A percentile compares a stretch with the other conserved stretches of the same genome.
Conservation (phyloP, 64 coral and sea anemone species). For the Orbicella faveolata region DNA sequence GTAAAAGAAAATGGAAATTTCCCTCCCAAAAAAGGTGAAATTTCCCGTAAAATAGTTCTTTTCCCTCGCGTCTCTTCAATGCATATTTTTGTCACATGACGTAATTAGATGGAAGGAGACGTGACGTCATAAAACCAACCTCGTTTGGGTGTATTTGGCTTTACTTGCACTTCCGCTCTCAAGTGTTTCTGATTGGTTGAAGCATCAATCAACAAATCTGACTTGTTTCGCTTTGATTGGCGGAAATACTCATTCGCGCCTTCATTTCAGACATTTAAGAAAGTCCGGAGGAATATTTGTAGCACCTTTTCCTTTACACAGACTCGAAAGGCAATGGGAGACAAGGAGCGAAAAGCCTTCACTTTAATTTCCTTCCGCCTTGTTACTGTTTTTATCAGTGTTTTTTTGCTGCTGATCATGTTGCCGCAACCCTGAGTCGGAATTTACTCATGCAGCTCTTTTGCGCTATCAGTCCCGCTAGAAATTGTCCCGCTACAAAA, state of each 20-base stretch:
- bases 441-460: no score
- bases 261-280: background rate
- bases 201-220: slow-evolving; percentile 53
- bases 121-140: slow-evolving; percentile 76
- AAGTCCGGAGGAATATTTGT: background rate
- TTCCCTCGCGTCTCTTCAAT: slow-evolving; percentile 67
- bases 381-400: no score
- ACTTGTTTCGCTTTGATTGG: slow-evolving; percentile 74
- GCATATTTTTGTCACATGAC: slow-evolving; percentile 99
- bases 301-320: no score
- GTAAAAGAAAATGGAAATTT: slow-evolving; percentile 53
- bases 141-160: slow-evolving; percentile 34
- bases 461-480: no score
- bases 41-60: slow-evolving; percentile 52
- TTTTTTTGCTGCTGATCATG: no score
- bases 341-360: no score
- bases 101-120: slow-evolving; percentile 71
- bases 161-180: background rate
- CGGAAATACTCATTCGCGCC: background rate
- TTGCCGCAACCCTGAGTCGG: no score
- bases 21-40: slow-evolving; percentile 67
- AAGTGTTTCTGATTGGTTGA: slow-evolving; percentile 16
- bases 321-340: no score
- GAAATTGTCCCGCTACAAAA: no score
- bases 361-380: no score